Percentiles rank a stretch among this genome's conserved stretches.
phyloP scores from a whole-genome alignment of 2,113 vertebrate species.

The Progne subis region DNA sequence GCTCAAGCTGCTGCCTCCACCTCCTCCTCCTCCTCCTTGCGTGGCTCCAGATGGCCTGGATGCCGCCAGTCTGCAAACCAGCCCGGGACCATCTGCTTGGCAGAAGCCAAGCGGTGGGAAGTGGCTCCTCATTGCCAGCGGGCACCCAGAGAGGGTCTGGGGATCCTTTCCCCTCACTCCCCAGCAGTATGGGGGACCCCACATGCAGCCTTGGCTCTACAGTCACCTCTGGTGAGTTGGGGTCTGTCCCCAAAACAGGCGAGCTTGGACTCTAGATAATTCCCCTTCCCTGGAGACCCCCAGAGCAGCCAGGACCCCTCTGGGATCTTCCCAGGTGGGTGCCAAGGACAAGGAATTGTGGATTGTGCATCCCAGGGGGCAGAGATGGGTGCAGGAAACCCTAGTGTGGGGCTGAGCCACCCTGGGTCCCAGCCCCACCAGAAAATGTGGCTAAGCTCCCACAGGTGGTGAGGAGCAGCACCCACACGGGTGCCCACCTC shows the following conservation, averaged over 20 bases:
- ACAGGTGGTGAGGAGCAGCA: not conserved
- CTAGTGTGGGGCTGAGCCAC: accelerated
- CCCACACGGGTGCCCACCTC: not conserved
- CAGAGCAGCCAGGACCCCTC: accelerated
- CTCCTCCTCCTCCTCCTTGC: not conserved
- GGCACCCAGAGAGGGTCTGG: not conserved
- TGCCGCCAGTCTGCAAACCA: conserved; percentile 40
- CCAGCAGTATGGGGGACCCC: not conserved
- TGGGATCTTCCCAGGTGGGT: not conserved
- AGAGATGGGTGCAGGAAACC: not conserved
- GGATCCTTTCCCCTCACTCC: not conserved
- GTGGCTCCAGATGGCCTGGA: conserved; percentile 65
- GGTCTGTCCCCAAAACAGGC: accelerated
- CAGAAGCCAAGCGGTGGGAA: conserved; percentile 4
- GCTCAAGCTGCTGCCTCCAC: conserved; percentile 26
- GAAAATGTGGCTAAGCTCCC: not conserved
- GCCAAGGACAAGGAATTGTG: not conserved
- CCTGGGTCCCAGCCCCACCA: not conserved
- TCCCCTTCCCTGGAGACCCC: not conserved
- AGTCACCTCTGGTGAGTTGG: accelerated
- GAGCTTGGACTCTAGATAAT: not conserved
- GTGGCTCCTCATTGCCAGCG: not conserved
- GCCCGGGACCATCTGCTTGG: conserved; percentile 49
- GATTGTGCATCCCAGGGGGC: accelerated
- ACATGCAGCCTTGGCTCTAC: not conserved